Conservation (phyloP, 2,797 vertebrate species). For the Brachyalestes nurse region DNA sequence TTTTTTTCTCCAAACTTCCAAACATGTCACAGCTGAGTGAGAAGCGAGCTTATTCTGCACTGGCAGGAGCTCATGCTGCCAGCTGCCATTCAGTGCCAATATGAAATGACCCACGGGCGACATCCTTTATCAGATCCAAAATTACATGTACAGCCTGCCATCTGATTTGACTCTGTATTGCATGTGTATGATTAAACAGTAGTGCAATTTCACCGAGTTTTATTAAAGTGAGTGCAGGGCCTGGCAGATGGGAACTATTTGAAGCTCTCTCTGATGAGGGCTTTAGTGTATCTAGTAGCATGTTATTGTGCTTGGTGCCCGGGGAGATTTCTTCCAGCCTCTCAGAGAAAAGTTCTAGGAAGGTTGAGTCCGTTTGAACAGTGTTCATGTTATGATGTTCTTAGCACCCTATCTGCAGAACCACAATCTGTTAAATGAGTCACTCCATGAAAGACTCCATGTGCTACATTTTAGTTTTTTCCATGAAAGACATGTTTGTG, state of each 20-base stretch:
- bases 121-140: constrained; percentile 85
- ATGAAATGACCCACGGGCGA: constrained; percentile 71
- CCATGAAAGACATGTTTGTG: not conserved
- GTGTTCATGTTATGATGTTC: constrained; percentile 6
- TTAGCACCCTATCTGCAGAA: not conserved
- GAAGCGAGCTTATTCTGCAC: constrained; percentile 78
- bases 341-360: not conserved
- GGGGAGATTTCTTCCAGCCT: not conserved
- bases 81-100: constrained; percentile 78
- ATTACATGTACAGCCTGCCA: constrained; percentile 73
- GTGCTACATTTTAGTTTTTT: not conserved
- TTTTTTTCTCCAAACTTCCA: constrained; percentile 79
- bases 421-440: not conserved
- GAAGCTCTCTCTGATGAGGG: constrained; percentile 16
- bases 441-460: not conserved
- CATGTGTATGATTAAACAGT: constrained; percentile 53
- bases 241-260: constrained; percentile 35
- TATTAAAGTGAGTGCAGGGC: constrained; percentile 19
- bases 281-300: constrained; percentile 33
- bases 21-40: constrained; percentile 85
- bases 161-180: constrained; percentile 67
- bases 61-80: constrained; percentile 79
- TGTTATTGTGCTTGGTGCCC: constrained; percentile 22
- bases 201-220: constrained; percentile 45
- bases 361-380: not conserved